Evolutionary conservation across 2,113 vertebrate genomes (phyloP), one percentile per base, ranked within the genome.

Genomic region (Sylvietta virens): DNA sequence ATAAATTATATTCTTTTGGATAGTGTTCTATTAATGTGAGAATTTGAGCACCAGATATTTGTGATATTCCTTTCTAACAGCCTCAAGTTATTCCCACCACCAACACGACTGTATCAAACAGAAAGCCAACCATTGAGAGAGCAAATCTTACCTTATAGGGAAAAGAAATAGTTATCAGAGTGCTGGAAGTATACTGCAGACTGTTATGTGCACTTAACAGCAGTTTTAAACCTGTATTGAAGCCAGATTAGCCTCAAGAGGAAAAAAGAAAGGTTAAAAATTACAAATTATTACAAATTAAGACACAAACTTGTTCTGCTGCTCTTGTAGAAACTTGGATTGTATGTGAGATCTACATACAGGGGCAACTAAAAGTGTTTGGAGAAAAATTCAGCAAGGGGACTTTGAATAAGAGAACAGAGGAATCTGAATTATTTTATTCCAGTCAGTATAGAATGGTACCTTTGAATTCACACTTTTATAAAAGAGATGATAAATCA

Each of bases 401-500:
- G 6, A 45, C 16, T 69, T 85, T 8, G 13, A 91, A 61, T 45
- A 56, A 76, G 17, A 87, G 47, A 84, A 69, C 35, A 64, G 7
- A 82, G 24, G 33, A 31, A 69, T 61, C 13, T n/a, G 28, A 95
- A 95, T 27, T 35, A 45, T 83, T 97, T 97, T 97, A 97, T 96
- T 96, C n/a, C 40, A 87, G 62, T 42, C 28, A 60, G 7, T 85
- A 79, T 35, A 94, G 84, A 65, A 74, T 12, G 37, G 28, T 73
- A 95, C 26, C 18, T 95, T 86, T 86, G 74, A 66, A 58, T 37
- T 66, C 19, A 58, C 0, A 0, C 13, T 92, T 85, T 66, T 26
- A 84, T 67, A 77, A 97, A 95, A 81, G 35, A 57, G 66, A 94
- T 12, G 37, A 81, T 33, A 86, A 66, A 72, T 78, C 35, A 80